Conservation (phyloP, 2,888 invertebrate genomes). For the Apodemia zela region DNA sequence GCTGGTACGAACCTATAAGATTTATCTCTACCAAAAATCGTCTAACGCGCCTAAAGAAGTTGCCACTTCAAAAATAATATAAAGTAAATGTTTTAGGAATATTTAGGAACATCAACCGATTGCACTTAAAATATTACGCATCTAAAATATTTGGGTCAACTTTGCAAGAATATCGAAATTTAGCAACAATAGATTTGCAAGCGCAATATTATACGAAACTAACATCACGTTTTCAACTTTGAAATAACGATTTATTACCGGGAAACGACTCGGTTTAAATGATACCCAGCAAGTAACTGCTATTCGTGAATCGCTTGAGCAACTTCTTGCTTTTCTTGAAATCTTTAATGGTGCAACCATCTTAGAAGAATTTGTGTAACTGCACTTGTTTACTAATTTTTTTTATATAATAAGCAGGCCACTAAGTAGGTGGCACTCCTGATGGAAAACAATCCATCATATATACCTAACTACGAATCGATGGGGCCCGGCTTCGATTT, state of each 20-base stretch:
- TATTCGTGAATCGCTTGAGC: slow-evolving; percentile 3
- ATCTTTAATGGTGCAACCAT: background rate
- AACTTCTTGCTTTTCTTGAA: slow-evolving; percentile 4
- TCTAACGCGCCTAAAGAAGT: too few species aligned
- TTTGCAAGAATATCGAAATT: slow-evolving; percentile 1
- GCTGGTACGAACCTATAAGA: too few species aligned
- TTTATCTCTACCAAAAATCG: too few species aligned
- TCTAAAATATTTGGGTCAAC: slow-evolving; percentile 5
- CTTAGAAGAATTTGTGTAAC: background rate
- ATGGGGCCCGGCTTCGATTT: too few species aligned
- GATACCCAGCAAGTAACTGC: background rate
- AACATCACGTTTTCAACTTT: slow-evolving; percentile 8
- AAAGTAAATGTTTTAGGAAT: background rate
- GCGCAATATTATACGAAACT: slow-evolving; percentile 12
- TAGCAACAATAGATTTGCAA: slow-evolving; percentile 10
- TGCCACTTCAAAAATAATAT: background rate
- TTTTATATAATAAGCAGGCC: too few species aligned
- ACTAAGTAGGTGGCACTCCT: too few species aligned
- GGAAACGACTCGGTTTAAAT: background rate
- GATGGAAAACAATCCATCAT: too few species aligned
- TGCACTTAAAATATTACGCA: background rate
- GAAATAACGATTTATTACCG: slow-evolving; percentile 13
- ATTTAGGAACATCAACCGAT: background rate
- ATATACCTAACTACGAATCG: too few species aligned
- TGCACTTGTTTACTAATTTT: background rate